Evolutionary conservation across 2,113 vertebrate species (phyloP), one percentile per base, ranked within the genome.

Genomic region (Hippoglossus stenolepis): DNA sequence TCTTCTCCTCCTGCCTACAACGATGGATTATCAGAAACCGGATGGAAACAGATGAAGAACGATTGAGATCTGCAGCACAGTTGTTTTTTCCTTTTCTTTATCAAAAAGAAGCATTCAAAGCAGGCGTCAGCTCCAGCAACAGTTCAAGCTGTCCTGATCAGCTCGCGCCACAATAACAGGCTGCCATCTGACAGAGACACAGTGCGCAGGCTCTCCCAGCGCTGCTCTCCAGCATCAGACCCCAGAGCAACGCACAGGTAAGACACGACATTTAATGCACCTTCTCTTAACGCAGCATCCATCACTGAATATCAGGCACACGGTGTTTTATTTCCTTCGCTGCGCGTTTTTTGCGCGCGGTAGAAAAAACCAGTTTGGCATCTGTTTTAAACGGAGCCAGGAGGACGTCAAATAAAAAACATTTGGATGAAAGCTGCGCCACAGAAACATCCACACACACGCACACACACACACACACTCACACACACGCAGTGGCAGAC

Each of bases 121-220:
- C 82, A 87, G 75, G 84, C 87, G 84, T 31, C 87, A 67, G 54
- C 80, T 75, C 57, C 75, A 72, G 85, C 68, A 85, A 79, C 79
- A 85, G 82, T 82, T 87, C 76, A 74, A 61, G 72, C 73, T 77
- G 82, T 86, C 26, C 60, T 65, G 75, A 89, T 86, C 89, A 45
- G 78, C 75, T 71, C 53, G 54, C 69, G 85, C 76, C 73, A 82
- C 85, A 85, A 87, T 79, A 92, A 84, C 85, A 85, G 85, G 80
- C 90, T 90, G 82, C 80, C 87, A 77, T 91, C 77, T 65, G 87
- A 89, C 71, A 70, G 45, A 82, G 82, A 84, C 70, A 63, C 85
- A 90, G 90, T 93, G 92, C 92, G 91, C 92, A 92, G 85, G 79
- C 87, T 92, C 89, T 88, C 74, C 60, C 76, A 56, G 68, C 82